phyloP scores from a whole-genome alignment of 2,113 vertebrate species.

The Nyctereutes procyonoides region DNA sequence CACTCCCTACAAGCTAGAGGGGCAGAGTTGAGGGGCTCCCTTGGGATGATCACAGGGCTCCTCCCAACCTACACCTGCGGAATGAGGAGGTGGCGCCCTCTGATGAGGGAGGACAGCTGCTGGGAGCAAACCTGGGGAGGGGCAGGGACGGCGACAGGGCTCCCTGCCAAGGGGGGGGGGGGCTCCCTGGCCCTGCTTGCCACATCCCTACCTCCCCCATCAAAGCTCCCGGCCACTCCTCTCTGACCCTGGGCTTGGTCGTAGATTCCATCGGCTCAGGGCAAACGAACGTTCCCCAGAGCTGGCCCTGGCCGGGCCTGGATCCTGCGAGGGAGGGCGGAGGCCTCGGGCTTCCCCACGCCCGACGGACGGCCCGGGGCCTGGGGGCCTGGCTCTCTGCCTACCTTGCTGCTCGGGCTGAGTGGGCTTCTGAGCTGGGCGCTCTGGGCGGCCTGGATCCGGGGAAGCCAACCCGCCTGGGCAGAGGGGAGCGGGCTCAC shows the following conservation, averaged over 20 bases:
- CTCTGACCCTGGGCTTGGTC: neutral
- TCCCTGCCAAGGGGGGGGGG: neutral
- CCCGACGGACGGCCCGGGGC: rapidly evolving
- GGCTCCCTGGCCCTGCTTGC: neutral
- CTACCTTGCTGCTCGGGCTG: neutral
- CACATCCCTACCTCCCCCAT: neutral
- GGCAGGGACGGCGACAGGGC: rapidly evolving
- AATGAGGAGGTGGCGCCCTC: neutral
- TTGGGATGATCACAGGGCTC: neutral
- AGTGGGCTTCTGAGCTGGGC: neutral
- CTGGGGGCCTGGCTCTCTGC: neutral
- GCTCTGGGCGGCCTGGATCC: neutral
- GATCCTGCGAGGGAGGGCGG: neutral
- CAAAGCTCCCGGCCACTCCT: neutral
- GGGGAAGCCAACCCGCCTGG: neutral
- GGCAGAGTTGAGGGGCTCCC: neutral
- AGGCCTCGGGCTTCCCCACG: neutral
- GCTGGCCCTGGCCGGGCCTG: neutral
- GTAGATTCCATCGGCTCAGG: neutral
- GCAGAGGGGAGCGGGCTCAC: neutral
- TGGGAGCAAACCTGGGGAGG: neutral
- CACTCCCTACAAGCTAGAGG: neutral
- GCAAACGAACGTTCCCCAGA: neutral
- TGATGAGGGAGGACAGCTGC: neutral
- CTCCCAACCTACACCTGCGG: too few relatives aligned